Base-by-base conservation (phyloP, 2,113 vertebrate species). In the Zingel zingel region DNA sequence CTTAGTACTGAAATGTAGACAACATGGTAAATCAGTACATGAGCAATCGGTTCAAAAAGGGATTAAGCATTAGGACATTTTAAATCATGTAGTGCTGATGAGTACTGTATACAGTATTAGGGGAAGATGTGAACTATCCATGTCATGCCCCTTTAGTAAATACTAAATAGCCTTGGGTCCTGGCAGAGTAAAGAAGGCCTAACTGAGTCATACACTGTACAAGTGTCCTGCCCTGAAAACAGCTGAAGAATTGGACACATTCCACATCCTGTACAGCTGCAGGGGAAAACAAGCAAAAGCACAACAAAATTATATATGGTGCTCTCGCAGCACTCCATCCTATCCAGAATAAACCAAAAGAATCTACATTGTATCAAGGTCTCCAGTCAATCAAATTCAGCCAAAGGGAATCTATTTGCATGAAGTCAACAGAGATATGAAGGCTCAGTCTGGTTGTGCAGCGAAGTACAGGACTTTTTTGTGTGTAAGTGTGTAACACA, bases 201-300 rank as follows among this genome's bases (percentile, higher is more conserved):
- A 54, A 76, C 53, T 83, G 90, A 90, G 77, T 89, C 84, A 86
- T 68, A 83, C 67, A 76, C 81, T 79, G 61, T 65, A 88, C 77
- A 81, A 79, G 54, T 54, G 74, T 88, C 79, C 70, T 83, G 78
- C 74, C 74, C 77, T 84, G 63, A 72, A 82, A 87, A 94, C 88
- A 89, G 88, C 86, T 74, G 84, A 71, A 81, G 59, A 61, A 77
- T n/a, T 83, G 79, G 86, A 85, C 75, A 84, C 65, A 68, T 21
- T 86, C 78, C 85, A 86, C 84, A 90, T 93, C 90, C 91, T 88
- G 88, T 80, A 53, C 86, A 86, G 87, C 88, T 91, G 90, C 76
- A 82, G 73, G 73, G 80, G 39, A 82, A 91, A 88, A 88, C 66
- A 18, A 70, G 78, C 68, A 62, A 30, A 43, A 74, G 63, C 79